These are phyloP conservation scores for Catostylus mosaicus DNA, from an alignment of 30 jellyfish, hydroid and myxozoan genomes.

Conservation along the genomic window DNA sequence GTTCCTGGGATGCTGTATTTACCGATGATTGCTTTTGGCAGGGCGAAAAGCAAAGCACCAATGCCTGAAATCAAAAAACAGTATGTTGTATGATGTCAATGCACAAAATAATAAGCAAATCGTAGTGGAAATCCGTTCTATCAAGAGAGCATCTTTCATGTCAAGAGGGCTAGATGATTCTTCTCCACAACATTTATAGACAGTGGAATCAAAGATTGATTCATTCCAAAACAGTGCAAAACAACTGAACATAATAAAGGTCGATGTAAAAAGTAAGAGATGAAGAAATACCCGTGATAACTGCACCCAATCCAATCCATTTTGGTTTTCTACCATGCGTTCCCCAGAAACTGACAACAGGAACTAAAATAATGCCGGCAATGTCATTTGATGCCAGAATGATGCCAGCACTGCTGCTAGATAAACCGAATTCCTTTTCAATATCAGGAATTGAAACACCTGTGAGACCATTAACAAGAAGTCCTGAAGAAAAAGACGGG, in stretches of 20 bases:
- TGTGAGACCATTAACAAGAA: slow-evolving; percentile 67
- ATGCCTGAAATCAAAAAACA: too few species aligned
- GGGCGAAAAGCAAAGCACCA: slow-evolving; percentile 82
- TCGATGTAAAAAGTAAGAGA: not conserved
- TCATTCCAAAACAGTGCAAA: not conserved
- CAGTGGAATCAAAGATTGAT: too few species aligned
- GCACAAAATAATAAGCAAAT: too few species aligned
- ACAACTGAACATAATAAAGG: not conserved
- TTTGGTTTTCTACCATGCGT: slow-evolving; percentile 74
- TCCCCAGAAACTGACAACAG: slow-evolving; percentile 87
- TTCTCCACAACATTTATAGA: too few species aligned
- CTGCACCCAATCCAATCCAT: slow-evolving; percentile 81
- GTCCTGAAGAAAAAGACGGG: slow-evolving; percentile 2
- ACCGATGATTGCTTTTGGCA: slow-evolving; percentile 87
- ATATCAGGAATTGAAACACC: slow-evolving; percentile 69
- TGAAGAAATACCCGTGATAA: slow-evolving; percentile 67
- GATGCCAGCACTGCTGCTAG: slow-evolving; percentile 78
- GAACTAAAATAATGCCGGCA: slow-evolving; percentile 82
- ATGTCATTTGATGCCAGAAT: slow-evolving; percentile 85
- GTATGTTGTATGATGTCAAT: too few species aligned
- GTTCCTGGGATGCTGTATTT: slow-evolving; percentile 53
- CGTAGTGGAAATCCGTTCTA: too few species aligned
- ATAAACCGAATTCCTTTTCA: slow-evolving; percentile 88
- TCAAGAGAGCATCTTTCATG: too few species aligned
- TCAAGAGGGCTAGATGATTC: too few species aligned